Conservation (phyloP, 2,113 vertebrate genomes). For the Synchiropus splendidus region DNA sequence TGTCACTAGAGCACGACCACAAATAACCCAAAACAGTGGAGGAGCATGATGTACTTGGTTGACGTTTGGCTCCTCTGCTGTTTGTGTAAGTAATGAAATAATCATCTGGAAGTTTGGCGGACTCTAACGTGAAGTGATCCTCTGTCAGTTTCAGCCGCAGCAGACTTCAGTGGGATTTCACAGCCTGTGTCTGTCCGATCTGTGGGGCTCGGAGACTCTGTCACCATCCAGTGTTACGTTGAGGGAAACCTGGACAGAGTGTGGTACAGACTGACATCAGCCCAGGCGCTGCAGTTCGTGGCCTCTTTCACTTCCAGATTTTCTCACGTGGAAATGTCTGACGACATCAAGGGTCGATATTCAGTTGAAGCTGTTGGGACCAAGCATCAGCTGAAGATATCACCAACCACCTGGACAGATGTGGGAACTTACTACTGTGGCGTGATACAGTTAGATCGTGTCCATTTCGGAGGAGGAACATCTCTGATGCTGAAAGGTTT, state of each 20-base stretch:
- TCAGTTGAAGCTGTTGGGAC: neutral
- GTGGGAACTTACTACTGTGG: constrained; percentile 33
- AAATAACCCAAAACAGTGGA: too few species aligned
- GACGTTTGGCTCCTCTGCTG: constrained; percentile 4
- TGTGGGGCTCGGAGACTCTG: constrained; percentile 4
- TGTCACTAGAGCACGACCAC: too few species aligned
- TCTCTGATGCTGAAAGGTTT: constrained; percentile 9
- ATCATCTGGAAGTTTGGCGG: too few species aligned
- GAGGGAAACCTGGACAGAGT: neutral
- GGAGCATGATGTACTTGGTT: constrained; percentile 2
- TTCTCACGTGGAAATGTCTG: neutral
- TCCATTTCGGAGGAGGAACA: constrained; percentile 17
- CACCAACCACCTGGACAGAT: constrained; percentile 10
- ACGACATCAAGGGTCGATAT: neutral
- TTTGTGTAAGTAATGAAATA: constrained; percentile 6
- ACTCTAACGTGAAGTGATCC: neutral
- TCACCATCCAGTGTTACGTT: constrained; percentile 3
- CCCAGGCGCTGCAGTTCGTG: constrained; percentile 3
- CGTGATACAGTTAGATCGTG: neutral
- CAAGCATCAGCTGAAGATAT: constrained; percentile 12
- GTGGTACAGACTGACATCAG: constrained; percentile 13
- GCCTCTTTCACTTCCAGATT: neutral
- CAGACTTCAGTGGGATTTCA: neutral
- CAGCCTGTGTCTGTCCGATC: constrained; percentile 6
- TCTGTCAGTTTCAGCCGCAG: constrained; percentile 4